Evolutionary conservation across 1,140 invertebrate species (phyloP), one percentile per base, ranked within the genome.

Genomic region (Plectrocnemia conspersa): DNA sequence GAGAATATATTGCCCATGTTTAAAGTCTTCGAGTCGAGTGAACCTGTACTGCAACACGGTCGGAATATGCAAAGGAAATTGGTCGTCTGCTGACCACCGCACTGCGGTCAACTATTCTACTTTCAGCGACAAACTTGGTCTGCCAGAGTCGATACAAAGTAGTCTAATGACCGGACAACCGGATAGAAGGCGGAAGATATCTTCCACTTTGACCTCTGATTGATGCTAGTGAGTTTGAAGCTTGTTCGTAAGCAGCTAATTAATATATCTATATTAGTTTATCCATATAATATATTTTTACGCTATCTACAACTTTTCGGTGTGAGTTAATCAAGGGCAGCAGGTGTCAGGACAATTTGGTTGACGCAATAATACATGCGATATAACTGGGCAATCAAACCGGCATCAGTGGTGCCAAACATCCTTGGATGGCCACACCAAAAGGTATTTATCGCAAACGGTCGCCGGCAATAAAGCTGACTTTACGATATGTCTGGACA

Each of bases 401-500:
- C 15, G 13, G 6, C 35, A 16, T 38, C 35, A 9, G 35, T 13
- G 11, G 5, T 38, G 35, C 35, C 13, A 16, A 38, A 7, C n/a
- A n/a, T 38, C 15, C 35, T 38, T 10, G 35, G n/a, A n/a, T n/a
- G 5, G 35, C 35, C 35, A 38, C 18, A 15, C 13, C 35, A 16
- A 9, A 38, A 16, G 13, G 35, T 16, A 38, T 38, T 38, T 38
- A 38, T 7, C 35, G 35, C 35, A 38, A 38, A 38, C 35, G 35
- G 35, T 38, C 35, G 35, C 11, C 16, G 36, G 7, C 27, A 50
- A 50, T 50, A 50, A 50, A 50, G 19, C 15, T n/a, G 23, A 25
- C 10, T 50, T 50, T 50, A 50, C 35, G 47, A 50, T 23, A 16
- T n/a, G 33, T 50, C 33, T 29, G 33, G 33, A 21, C 32, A 50